Evolutionary conservation across 2,113 vertebrate species (phyloP), one percentile per base, ranked within the genome.

Genomic region (Plecturocebus donacophilus): DNA sequence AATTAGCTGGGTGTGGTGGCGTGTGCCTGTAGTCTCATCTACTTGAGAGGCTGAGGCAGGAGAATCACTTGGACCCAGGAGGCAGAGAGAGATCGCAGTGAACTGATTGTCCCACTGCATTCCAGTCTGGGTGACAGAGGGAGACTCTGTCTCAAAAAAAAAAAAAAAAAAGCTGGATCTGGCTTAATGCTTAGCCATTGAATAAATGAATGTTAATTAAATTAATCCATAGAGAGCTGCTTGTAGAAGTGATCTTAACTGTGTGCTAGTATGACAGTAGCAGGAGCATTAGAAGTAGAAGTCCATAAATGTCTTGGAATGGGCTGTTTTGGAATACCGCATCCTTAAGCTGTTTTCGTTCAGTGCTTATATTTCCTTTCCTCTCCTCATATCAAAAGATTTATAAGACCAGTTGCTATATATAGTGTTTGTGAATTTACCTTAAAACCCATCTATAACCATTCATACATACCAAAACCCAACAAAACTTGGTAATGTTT

Each of bases 221-320:
- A 49, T 19, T 52, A 61, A 47, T 58, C 27, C 17, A 11, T 30
- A 25, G 83, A 45, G 56, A 56, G 42, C 66, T 64, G 35, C 9
- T 35, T 66, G 11, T 38, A 32, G 79, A 58, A 21, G 27, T 32
- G 38, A 47, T 40, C 58, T n/a, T 27, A 45, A 21, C 45, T 2
- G 35, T 3, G 45, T n/a, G 42, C 54, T n/a, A 14, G 0, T 38
- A 20, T 71, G 76, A n/a, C 38, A 12, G 25, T 2, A 21, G 42
- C 10, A 38, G n/a, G 30, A 40, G 0, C 11, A 11, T 32, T 35
- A 8, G 58, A 49, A 20, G 17, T 27, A 6, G 1, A 8, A n/a
- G 27, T 32, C 61, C 32, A 3, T 5, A 5, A 8, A 0, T 38
- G 0, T 25, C 42, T 27, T 49, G 71, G 54, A 16, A 8, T 10